Evolutionary conservation across 2,888 invertebrate species (phyloP), one percentile per base, ranked within the genome.

Genomic region (Hylaea fasciaria): DNA sequence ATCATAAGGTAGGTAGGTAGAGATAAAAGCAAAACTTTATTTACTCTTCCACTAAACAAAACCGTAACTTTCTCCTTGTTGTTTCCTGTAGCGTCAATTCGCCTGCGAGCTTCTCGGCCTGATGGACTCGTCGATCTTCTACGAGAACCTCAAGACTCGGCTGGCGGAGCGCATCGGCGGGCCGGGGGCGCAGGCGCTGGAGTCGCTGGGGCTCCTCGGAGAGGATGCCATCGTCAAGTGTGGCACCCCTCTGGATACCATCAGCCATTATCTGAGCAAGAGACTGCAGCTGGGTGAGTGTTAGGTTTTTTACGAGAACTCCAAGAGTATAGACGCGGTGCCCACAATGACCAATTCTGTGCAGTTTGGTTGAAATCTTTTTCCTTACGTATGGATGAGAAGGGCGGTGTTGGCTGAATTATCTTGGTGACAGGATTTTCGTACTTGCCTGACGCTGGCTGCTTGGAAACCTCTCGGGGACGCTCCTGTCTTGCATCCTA

Each of bases 211-310:
- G 0, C 89, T 99, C 0, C 91, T 99, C 49, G 95, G 96, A 13
- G 98, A 98, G 46, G 94, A 95, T 46, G 93, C 94, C 0, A 95
- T 99, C 2, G 94, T 95, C 28, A 99, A 99, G 87, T 89, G 95
- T 37, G 95, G 95, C 65, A 96, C 98, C 0, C 98, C 99, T 0
- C 89, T 99, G 39, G 99, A 99, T 81, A 98, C 99, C 0, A 92
- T 99, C 47, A 97, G 97, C 43, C 95, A 97, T 80, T 98, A 97
- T 83, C 93, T 99, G 41, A 95, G 96, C 54, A 96, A 96, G 70
- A 95, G 95, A 78, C 90, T 99, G 43, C 94, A 94, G 28, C 95
- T 96, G 68, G 96, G 97, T 96, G 87, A 88, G 79, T 64, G 0
- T 17, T 43, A 0, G 7, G 11, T 3, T 3, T 50, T 39, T 29